These are phyloP conservation scores for Iphiclides podalirius DNA, from an alignment of 2,888 invertebrate genomes.

Conservation along the genomic window DNA sequence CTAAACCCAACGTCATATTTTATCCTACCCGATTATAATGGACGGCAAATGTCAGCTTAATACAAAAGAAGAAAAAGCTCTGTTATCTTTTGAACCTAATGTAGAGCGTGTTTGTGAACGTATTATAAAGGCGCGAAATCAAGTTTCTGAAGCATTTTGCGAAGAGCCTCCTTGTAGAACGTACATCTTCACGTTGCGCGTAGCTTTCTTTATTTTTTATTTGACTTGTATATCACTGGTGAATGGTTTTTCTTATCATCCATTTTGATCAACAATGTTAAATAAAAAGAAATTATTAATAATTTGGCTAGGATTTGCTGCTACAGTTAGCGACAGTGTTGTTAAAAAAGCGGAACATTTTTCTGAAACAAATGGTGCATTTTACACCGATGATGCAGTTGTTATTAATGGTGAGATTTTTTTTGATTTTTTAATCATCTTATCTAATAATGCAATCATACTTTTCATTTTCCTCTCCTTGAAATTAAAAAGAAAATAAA, in stretches of 20 bases:
- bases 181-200: slow-evolving; percentile 62
- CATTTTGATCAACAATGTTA: slow-evolving; percentile 40
- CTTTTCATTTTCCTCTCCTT: too few relatives aligned
- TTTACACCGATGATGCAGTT: slow-evolving; percentile 72
- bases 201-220: slow-evolving; percentile 24
- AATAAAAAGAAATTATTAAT: slow-evolving; percentile 50
- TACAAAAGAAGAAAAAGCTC: slow-evolving; percentile 74
- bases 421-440: neutral
- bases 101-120: slow-evolving; percentile 66
- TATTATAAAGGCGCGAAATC: slow-evolving; percentile 72
- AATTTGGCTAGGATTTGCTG: slow-evolving; percentile 43
- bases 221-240: slow-evolving; percentile 23
- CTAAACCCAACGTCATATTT: slow-evolving; percentile 57
- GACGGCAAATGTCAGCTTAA: slow-evolving; percentile 52
- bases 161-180: slow-evolving; percentile 68
- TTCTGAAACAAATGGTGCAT: slow-evolving; percentile 61
- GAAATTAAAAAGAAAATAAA: too few relatives aligned
- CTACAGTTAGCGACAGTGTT: slow-evolving; percentile 53
- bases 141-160: slow-evolving; percentile 69
- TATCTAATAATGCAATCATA: too few relatives aligned
- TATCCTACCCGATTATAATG: slow-evolving; percentile 52
- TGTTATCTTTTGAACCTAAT: slow-evolving; percentile 72
- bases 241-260: slow-evolving; percentile 10
- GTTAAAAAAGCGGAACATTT: slow-evolving; percentile 51
- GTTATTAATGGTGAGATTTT: slow-evolving; percentile 66